These are phyloP conservation scores for Nannoperca australis DNA, from an alignment of 2,797 vertebrate species.

Conservation along the genomic window DNA sequence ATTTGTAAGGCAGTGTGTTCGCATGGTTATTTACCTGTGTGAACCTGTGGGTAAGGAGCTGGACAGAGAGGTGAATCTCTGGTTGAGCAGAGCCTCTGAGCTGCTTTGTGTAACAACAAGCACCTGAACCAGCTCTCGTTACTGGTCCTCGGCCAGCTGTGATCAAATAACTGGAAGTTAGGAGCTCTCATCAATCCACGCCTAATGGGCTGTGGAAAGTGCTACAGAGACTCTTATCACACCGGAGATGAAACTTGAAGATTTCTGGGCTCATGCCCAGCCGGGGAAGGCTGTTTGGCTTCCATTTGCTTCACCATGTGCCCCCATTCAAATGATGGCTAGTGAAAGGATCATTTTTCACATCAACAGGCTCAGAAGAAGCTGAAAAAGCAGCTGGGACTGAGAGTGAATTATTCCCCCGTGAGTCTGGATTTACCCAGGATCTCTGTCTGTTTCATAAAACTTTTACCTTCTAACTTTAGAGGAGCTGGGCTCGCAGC, in stretches of 20 bases:
- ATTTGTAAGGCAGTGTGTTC: background rate
- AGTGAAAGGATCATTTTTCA: conserved; percentile 27
- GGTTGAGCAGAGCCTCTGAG: conserved; percentile 7
- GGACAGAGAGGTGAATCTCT: background rate
- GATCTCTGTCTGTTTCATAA: conserved; percentile 33
- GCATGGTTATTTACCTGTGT: background rate
- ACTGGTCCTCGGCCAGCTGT: conserved; percentile 56
- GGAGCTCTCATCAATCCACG: conserved; percentile 56
- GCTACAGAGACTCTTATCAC: conserved; percentile 54
- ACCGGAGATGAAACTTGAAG: conserved; percentile 38
- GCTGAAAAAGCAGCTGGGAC: conserved; percentile 18
- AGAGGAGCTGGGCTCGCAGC: conserved; percentile 37
- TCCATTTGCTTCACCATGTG: conserved; percentile 38
- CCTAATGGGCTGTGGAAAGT: conserved; percentile 60
- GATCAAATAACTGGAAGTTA: conserved; percentile 57
- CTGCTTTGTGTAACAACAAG: conserved; percentile 39
- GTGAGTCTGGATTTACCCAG: conserved; percentile 13
- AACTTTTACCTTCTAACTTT: conserved; percentile 56
- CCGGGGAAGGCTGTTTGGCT: conserved; percentile 51
- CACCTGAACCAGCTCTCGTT: conserved; percentile 27
- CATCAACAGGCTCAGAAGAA: conserved; percentile 20
- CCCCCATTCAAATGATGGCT: conserved; percentile 31
- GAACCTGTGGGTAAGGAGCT: background rate
- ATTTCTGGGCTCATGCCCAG: conserved; percentile 53
- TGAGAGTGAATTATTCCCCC: conserved; percentile 38